A percentile compares a stretch with the other conserved stretches of the same genome.
phyloP scores from a whole-genome alignment of 2,113 vertebrate species.

The Grammomys dolichurus region DNA sequence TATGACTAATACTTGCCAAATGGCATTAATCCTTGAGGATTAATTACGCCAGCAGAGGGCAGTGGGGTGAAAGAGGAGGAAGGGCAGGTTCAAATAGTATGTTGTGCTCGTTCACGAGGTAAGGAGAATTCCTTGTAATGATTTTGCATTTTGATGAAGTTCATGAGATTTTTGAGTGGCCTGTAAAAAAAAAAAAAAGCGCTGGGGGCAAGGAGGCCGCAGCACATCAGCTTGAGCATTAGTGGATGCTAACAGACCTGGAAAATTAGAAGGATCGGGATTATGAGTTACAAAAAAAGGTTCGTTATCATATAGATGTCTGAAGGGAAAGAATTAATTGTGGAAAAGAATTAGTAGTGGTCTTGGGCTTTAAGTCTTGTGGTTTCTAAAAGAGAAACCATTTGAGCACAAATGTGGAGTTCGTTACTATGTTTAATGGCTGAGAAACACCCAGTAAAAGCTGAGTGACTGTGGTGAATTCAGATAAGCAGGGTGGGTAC shows the following conservation, averaged over 20 bases:
- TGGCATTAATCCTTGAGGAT: background rate
- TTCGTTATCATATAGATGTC: background rate
- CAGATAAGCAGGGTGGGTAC: too few species aligned
- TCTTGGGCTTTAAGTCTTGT: background rate
- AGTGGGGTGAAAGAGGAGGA: background rate
- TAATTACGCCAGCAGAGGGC: background rate
- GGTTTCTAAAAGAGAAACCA: background rate
- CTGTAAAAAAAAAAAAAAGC: too few species aligned
- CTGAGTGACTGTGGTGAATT: background rate
- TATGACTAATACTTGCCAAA: background rate
- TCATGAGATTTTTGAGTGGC: background rate
- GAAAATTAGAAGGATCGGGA: background rate
- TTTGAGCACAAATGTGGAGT: background rate
- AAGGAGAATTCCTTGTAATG: background rate
- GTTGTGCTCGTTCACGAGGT: background rate
- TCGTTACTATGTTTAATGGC: background rate
- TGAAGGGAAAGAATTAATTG: background rate
- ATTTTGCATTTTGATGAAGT: conserved; percentile 3
- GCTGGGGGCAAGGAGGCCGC: background rate
- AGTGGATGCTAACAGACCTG: background rate
- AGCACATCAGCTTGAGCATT: background rate
- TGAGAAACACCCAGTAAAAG: background rate
- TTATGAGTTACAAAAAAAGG: background rate
- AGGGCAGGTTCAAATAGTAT: too few species aligned
- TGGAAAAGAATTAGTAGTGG: background rate